These are phyloP conservation scores for Adelognathus sp. DNA, from an alignment of 2,888 invertebrate genomes.

Conservation along the genomic window DNA sequence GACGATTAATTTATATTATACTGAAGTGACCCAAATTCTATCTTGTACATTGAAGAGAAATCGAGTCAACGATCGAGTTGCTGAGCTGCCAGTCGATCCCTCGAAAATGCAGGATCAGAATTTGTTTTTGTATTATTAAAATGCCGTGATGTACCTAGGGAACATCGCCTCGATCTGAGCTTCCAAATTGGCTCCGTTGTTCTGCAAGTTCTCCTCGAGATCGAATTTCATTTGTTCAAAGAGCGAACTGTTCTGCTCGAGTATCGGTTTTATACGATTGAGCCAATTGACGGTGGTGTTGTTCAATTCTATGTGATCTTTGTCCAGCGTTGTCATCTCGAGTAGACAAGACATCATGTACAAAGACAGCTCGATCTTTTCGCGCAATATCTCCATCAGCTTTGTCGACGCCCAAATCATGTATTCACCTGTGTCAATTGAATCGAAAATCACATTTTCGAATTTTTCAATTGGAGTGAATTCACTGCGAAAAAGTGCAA, in stretches of 20 bases:
- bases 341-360: conserved; percentile 87
- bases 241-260: conserved; percentile 90
- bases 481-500: no score
- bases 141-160: conserved; percentile 86
- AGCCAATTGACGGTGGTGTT: conserved; percentile 93
- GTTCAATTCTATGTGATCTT: conserved; percentile 90
- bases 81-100: no score
- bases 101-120: no score
- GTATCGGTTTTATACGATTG: conserved; percentile 89
- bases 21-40: conserved; percentile 6
- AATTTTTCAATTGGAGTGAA: not conserved
- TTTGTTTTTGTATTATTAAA: no score
- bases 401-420: conserved; percentile 90
- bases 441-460: not conserved
- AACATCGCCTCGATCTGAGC: conserved; percentile 87
- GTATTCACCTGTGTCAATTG: conserved; percentile 84
- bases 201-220: conserved; percentile 91
- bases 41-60: conserved; percentile 10
- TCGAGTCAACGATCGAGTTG: not conserved
- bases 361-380: conserved; percentile 87
- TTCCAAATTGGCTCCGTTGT: conserved; percentile 87
- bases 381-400: conserved; percentile 86
- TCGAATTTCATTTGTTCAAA: conserved; percentile 92
- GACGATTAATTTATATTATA: conserved; percentile 29
- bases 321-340: conserved; percentile 88